Evolutionary conservation across 2,113 vertebrate genomes (phyloP).

Genomic region (Phaetusa simplex): DNA sequence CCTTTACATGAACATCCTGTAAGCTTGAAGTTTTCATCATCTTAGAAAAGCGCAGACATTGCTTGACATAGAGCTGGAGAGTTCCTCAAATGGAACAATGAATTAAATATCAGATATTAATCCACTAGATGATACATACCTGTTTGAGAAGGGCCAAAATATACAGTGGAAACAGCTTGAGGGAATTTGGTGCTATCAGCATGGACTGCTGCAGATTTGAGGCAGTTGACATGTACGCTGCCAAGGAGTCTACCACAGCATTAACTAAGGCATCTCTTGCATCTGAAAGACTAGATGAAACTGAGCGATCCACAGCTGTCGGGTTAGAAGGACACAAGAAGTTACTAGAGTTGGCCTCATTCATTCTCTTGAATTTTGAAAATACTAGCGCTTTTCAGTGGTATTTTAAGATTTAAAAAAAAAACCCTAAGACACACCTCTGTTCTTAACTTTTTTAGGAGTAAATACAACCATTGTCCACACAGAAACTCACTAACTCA

Average conservation of each 20-base stretch:
- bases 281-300: slow-evolving; percentile 90
- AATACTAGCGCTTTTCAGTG: background rate
- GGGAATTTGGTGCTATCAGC: slow-evolving; percentile 82
- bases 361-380: background rate
- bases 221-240: slow-evolving; percentile 83
- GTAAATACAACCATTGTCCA: background rate
- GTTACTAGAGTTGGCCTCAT: background rate
- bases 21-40: background rate
- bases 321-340: background rate
- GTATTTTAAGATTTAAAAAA: background rate
- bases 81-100: background rate
- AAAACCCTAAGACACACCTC: background rate
- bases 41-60: background rate
- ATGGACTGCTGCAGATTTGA: slow-evolving; percentile 87
- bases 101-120: background rate
- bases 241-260: slow-evolving; percentile 87
- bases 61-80: background rate
- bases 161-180: slow-evolving; percentile 92
- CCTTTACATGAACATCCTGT: background rate
- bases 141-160: slow-evolving; percentile 94
- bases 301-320: slow-evolving; percentile 90
- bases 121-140: slow-evolving; percentile 62
- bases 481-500: background rate
- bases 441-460: background rate
- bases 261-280: slow-evolving; percentile 95